Evolutionary conservation across 2,888 invertebrate species (phyloP).

Genomic region (Octonoba sinensis): DNA sequence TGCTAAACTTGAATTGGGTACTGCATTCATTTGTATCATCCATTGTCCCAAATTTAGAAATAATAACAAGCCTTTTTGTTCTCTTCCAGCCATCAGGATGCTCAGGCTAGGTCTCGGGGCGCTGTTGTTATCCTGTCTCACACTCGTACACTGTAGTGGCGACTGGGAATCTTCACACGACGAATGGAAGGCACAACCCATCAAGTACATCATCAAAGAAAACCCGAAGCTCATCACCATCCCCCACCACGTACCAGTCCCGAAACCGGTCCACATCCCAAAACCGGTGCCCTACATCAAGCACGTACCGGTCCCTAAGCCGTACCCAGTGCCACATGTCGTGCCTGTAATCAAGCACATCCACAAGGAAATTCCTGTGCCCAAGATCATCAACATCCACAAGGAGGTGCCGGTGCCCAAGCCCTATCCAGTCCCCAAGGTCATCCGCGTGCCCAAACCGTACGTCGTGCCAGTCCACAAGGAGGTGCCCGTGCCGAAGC

Average conservation of each 20-base stretch:
- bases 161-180: constrained; percentile 22
- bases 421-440: constrained; percentile 63
- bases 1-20: too few relatives aligned
- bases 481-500: constrained; percentile 63
- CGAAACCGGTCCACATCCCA: constrained; percentile 57
- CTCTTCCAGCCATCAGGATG: constrained; percentile 28
- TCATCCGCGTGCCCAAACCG: constrained; percentile 64
- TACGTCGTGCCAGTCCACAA: constrained; percentile 65
- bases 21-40: too few relatives aligned
- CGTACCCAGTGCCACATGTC: constrained; percentile 60
- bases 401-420: constrained; percentile 62
- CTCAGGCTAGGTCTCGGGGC: constrained; percentile 46
- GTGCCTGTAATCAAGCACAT: constrained; percentile 52
- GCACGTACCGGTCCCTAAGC: constrained; percentile 57
- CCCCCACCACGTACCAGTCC: constrained; percentile 59
- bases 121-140: constrained; percentile 39
- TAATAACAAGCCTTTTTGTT: not conserved
- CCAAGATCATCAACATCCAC: constrained; percentile 58
- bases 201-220: constrained; percentile 63
- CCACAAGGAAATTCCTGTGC: constrained; percentile 57
- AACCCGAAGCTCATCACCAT: constrained; percentile 63
- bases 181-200: constrained; percentile 58
- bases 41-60: too few relatives aligned
- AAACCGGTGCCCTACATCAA: constrained; percentile 56
- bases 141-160: constrained; percentile 26